A percentile compares a stretch with the other conserved stretches of the same genome.
These are phyloP conservation scores for Lasioglossum leucozonium DNA, from an alignment of 2,888 invertebrate genomes.

Conservation along the genomic window DNA sequence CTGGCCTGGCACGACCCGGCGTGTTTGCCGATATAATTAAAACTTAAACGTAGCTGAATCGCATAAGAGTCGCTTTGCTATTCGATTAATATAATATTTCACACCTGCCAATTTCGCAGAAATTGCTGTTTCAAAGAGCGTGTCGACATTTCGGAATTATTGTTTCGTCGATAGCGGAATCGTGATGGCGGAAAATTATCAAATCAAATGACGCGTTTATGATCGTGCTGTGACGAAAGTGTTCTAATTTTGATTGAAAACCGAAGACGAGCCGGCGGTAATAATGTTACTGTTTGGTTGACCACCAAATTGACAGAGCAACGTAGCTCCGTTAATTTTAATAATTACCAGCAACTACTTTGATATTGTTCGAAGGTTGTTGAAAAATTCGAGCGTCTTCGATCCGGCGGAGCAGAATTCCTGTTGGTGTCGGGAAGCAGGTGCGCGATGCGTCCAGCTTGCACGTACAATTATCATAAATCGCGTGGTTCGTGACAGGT, in stretches of 20 bases:
- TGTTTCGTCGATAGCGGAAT: not conserved
- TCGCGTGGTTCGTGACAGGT: not conserved
- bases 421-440: not conserved
- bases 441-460: not conserved
- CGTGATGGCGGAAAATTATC: not conserved
- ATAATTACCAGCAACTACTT: not conserved
- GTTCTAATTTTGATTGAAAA: too few species aligned
- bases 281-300: too few species aligned
- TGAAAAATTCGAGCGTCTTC: not conserved
- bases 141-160: not conserved
- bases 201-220: not conserved
- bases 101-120: not conserved
- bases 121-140: not conserved
- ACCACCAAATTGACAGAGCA: too few species aligned
- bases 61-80: not conserved
- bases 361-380: too few species aligned
- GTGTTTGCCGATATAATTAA: not conserved
- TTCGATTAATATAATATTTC: not conserved
- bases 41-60: not conserved
- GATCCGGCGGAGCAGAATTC: not conserved
- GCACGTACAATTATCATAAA: not conserved
- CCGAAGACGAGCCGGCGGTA: too few species aligned
- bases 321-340: not conserved
- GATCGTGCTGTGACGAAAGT: not conserved
- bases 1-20: not conserved